Conservation (phyloP, 2,888 invertebrate genomes). For the Lochmaea crataegi region DNA sequence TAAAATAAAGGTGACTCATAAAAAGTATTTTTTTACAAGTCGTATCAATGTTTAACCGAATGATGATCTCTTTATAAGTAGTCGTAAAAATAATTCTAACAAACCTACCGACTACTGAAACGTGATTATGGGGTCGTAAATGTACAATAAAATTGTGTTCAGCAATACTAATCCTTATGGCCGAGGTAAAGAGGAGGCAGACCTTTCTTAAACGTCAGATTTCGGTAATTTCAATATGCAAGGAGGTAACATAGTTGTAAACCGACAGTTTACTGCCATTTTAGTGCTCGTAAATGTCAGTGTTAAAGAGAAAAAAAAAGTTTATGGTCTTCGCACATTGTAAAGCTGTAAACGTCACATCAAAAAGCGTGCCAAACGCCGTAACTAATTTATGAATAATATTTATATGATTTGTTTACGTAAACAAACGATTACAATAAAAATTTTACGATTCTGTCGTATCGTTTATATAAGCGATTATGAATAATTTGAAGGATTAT, state of each 20-base stretch:
- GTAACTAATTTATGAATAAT: conserved; percentile 58
- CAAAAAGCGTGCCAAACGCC: conserved; percentile 55
- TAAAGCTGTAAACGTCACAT: conserved; percentile 54
- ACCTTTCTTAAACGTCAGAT: conserved; percentile 34
- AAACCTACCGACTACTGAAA: conserved; percentile 56
- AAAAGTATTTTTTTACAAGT: conserved; percentile 49
- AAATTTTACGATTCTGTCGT: conserved; percentile 49
- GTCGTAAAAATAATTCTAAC: conserved; percentile 52
- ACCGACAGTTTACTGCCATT: conserved; percentile 71
- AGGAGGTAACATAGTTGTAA: conserved; percentile 65
- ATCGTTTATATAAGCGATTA: conserved; percentile 20
- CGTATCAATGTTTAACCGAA: conserved; percentile 49
- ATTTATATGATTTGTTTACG: conserved; percentile 56
- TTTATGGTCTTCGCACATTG: conserved; percentile 59
- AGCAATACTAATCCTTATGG: conserved; percentile 57
- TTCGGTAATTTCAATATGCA: conserved; percentile 55
- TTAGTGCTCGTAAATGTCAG: conserved; percentile 71
- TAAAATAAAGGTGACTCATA: conserved; percentile 31
- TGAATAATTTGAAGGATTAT: conserved; percentile 8
- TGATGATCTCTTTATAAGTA: conserved; percentile 54
- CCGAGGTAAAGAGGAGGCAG: conserved; percentile 41
- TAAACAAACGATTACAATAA: conserved; percentile 50
- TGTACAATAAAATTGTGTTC: conserved; percentile 61
- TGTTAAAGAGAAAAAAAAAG: conserved; percentile 58
- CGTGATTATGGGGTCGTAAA: conserved; percentile 63